phyloP scores from a whole-genome alignment of 2,113 vertebrate species.

The Anas platyrhynchos region DNA sequence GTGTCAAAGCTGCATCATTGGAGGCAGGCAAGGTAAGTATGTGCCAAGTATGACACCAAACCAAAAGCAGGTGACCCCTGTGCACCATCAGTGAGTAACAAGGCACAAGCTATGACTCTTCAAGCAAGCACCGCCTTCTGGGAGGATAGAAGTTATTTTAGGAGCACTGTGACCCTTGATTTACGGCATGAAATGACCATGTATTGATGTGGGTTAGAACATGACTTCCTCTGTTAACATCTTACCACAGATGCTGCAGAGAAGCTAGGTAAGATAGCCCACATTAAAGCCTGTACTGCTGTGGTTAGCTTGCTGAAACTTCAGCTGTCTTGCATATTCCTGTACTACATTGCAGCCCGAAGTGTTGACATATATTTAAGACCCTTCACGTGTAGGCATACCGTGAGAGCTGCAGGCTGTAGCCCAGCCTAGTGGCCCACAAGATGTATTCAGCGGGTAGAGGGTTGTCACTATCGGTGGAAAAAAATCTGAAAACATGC shows the following conservation, averaged over 20 bases:
- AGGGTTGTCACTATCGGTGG: neutral
- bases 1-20: accelerated
- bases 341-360: neutral
- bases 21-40: accelerated
- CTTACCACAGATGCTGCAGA: neutral
- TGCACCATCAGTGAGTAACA: neutral
- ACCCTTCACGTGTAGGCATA: neutral
- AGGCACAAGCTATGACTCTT: neutral
- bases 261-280: neutral
- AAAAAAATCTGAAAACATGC: neutral
- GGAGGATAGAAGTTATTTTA: neutral
- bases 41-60: neutral
- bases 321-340: neutral
- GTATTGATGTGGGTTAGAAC: neutral
- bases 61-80: neutral
- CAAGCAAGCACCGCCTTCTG: neutral
- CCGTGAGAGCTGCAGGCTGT: neutral
- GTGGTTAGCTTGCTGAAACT: neutral
- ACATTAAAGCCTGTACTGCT: neutral
- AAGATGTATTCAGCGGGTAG: neutral
- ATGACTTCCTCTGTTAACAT: neutral
- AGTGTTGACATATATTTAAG: neutral
- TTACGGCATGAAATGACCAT: neutral
- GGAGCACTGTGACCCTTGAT: neutral
- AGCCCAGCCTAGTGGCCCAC: neutral